Conservation (phyloP, 2,888 invertebrate genomes). For the Cordylochernes scorpioides region DNA sequence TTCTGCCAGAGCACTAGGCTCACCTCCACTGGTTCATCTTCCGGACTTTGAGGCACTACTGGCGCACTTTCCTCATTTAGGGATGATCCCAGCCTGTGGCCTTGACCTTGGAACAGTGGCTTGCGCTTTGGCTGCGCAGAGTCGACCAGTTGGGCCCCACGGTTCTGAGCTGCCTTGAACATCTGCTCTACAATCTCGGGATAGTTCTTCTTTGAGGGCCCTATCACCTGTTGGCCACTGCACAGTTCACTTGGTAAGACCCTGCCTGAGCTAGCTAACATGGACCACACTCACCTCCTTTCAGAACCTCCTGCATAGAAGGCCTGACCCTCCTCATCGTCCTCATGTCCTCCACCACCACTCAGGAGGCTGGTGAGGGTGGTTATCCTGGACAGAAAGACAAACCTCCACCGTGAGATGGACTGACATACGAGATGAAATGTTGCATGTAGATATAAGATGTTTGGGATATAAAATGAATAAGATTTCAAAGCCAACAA, state of each 20-base stretch:
- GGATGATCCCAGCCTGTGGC: conserved; percentile 41
- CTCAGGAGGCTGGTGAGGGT: too few species aligned
- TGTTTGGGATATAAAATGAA: too few species aligned
- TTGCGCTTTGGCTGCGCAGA: conserved; percentile 16
- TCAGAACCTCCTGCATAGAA: conserved; percentile 91
- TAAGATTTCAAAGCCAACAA: too few species aligned
- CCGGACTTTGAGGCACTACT: not conserved
- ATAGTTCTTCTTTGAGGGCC: conserved; percentile 41
- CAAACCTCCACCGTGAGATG: too few species aligned
- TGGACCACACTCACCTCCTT: conserved; percentile 22
- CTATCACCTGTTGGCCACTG: conserved; percentile 78
- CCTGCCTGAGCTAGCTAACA: not conserved
- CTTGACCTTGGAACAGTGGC: conserved; percentile 34
- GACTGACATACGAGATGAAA: too few species aligned
- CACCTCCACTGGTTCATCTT: conserved; percentile 29
- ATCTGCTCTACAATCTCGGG: conserved; percentile 56
- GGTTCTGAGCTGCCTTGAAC: conserved; percentile 57
- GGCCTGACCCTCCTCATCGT: conserved; percentile 42
- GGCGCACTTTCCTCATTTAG: conserved; percentile 23
- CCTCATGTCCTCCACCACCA: conserved; percentile 32
- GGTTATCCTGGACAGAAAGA: too few species aligned
- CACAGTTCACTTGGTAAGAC: not conserved
- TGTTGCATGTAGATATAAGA: too few species aligned
- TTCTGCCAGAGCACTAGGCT: conserved; percentile 66
- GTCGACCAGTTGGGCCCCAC: conserved; percentile 35